Evolutionary conservation across 53 echinoderm and acorn worm genomes (phyloP).

Genomic region (Hippasteria phrygiana): DNA sequence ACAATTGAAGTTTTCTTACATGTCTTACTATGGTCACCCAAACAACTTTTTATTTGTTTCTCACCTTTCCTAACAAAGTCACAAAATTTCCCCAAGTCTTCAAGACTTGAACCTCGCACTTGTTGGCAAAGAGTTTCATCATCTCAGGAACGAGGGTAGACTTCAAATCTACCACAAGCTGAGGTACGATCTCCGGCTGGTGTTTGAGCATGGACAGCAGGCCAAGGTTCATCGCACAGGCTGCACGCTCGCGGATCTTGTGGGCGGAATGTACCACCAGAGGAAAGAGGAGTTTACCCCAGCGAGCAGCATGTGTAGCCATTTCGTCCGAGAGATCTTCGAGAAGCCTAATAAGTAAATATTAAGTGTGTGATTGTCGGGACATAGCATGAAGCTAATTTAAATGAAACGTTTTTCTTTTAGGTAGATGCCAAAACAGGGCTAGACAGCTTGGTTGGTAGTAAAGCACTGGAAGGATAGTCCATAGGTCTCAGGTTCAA

Average conservation of each 20-base stretch:
- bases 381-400: too few relatives aligned
- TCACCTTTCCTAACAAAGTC: slow-evolving; percentile 87
- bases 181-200: slow-evolving; percentile 67
- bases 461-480: too few relatives aligned
- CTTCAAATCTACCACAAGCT: slow-evolving; percentile 75
- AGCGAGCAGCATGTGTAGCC: slow-evolving; percentile 76
- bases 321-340: slow-evolving; percentile 88
- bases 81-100: slow-evolving; percentile 87
- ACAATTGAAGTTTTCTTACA: too few relatives aligned
- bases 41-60: too few relatives aligned
- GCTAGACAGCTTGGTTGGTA: too few relatives aligned
- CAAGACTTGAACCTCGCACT: slow-evolving; percentile 81
- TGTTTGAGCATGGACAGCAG: slow-evolving; percentile 78
- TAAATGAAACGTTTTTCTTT: too few relatives aligned
- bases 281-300: slow-evolving; percentile 89
- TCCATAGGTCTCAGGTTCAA: too few relatives aligned
- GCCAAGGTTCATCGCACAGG: slow-evolving; percentile 68
- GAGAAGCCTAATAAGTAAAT: slow-evolving; percentile 68
- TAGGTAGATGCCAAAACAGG: too few relatives aligned
- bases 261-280: slow-evolving; percentile 82
- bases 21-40: too few relatives aligned
- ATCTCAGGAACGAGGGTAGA: slow-evolving; percentile 79
- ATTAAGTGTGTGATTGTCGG: not conserved
- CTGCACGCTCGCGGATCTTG: slow-evolving; percentile 87
- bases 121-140: slow-evolving; percentile 82